A percentile compares a stretch with the other conserved stretches of the same genome.
These are phyloP conservation scores for Thysanoteuthis rhombus DNA, from an alignment of 2,888 invertebrate genomes.

Conservation along the genomic window DNA sequence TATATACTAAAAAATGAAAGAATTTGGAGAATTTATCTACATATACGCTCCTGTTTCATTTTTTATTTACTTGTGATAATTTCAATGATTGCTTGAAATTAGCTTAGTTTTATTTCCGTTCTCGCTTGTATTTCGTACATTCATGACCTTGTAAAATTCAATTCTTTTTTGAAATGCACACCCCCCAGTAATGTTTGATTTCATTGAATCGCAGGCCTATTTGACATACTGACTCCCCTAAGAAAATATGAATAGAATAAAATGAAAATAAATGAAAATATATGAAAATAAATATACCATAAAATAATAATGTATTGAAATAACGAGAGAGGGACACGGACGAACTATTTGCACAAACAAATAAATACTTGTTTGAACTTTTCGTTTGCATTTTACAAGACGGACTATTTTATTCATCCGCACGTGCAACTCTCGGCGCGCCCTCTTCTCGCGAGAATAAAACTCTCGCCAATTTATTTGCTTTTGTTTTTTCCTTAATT, in stretches of 20 bases:
- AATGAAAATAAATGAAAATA: not conserved
- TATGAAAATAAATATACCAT: not conserved
- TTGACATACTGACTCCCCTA: too few species aligned
- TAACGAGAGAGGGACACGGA: not conserved
- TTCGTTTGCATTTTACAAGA: not conserved
- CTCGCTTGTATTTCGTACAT: too few species aligned
- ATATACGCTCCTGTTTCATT: too few species aligned
- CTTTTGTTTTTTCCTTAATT: not conserved
- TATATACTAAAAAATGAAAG: too few species aligned
- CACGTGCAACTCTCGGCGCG: not conserved
- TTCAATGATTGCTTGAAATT: too few species aligned
- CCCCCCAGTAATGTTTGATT: too few species aligned
- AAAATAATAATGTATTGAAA: not conserved
- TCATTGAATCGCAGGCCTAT: too few species aligned
- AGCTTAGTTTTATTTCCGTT: too few species aligned
- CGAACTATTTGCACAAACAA: not conserved
- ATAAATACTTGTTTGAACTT: not conserved
- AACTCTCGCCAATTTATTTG: not conserved
- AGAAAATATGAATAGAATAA: not conserved
- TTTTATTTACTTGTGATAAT: too few species aligned
- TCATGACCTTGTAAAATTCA: too few species aligned
- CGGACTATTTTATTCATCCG: not conserved
- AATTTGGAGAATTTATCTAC: too few species aligned
- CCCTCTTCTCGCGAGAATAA: not conserved
- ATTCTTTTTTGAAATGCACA: too few species aligned